These are phyloP conservation scores for Trichopoda pennipes DNA, from an alignment of 2,888 invertebrate genomes.

Conservation along the genomic window DNA sequence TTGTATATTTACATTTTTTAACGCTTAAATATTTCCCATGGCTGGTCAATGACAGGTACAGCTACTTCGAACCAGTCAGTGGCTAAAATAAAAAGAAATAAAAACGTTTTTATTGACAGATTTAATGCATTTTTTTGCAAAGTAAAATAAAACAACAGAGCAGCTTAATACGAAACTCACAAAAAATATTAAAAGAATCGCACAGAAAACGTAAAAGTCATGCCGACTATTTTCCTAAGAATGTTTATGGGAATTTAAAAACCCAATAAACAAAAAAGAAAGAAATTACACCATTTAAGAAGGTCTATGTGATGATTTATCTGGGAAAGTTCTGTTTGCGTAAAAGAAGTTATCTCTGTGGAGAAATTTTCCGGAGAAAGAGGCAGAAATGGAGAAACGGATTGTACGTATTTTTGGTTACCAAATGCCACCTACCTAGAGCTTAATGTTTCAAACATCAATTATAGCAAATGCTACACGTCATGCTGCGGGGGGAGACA, in stretches of 20 bases:
- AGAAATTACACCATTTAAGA: conserved; percentile 55
- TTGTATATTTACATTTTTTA: conserved; percentile 36
- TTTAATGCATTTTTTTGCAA: conserved; percentile 64
- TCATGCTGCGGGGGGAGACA: conserved; percentile 33
- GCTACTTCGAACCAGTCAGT: conserved; percentile 66
- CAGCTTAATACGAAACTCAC: conserved; percentile 22
- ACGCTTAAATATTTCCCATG: conserved; percentile 65
- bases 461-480: conserved; percentile 29
- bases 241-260: conserved; percentile 64
- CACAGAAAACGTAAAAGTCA: conserved; percentile 54
- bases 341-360: conserved; percentile 51
- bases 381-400: conserved; percentile 6
- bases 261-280: conserved; percentile 7
- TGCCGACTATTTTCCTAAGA: conserved; percentile 66
- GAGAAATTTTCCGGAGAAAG: conserved; percentile 5
- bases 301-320: conserved; percentile 40
- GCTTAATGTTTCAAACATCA: conserved; percentile 39
- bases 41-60: conserved; percentile 68
- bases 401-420: conserved; percentile 15
- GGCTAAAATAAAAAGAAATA: conserved; percentile 26
- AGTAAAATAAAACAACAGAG: not conserved
- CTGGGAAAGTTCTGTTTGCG: conserved; percentile 64
- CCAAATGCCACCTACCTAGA: conserved; percentile 34
- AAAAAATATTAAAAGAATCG: conserved; percentile 27
- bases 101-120: conserved; percentile 64